phyloP scores from a whole-genome alignment of 1,140 invertebrate genomes.

The Radopholus similis region DNA sequence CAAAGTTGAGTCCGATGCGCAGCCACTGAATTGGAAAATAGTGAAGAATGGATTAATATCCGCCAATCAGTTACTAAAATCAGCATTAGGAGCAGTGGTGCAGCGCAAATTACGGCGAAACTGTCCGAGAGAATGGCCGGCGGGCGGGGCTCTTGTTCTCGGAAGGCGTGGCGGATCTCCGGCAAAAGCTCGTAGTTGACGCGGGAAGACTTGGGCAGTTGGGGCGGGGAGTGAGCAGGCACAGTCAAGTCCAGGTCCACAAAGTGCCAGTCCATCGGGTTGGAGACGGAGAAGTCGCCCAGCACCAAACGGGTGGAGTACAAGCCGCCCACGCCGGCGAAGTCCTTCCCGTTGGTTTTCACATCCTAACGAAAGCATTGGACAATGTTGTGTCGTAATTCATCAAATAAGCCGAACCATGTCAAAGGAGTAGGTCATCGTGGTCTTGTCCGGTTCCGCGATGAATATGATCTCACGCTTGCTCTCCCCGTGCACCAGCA shows the following conservation, averaged over 20 bases:
- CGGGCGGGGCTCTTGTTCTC: slow-evolving; percentile 83
- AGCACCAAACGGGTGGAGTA: slow-evolving; percentile 81
- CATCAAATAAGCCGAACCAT: slow-evolving; percentile 68
- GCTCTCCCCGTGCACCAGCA: slow-evolving; percentile 69
- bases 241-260: too few species aligned
- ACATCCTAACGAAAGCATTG: slow-evolving; percentile 69
- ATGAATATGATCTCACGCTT: slow-evolving; percentile 84
- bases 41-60: background rate
- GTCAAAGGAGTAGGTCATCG: slow-evolving; percentile 81
- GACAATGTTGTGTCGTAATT: background rate
- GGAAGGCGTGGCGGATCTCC: slow-evolving; percentile 76
- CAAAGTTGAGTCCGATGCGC: slow-evolving; percentile 80
- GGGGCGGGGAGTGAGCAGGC: too few species aligned
- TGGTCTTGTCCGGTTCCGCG: slow-evolving; percentile 76
- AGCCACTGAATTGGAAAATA: slow-evolving; percentile 69
- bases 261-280: slow-evolving; percentile 82
- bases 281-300: slow-evolving; percentile 82
- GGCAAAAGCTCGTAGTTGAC: slow-evolving; percentile 41
- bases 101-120: slow-evolving; percentile 77
- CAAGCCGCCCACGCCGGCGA: slow-evolving; percentile 72
- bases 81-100: slow-evolving; percentile 78
- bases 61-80: slow-evolving; percentile 66
- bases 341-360: slow-evolving; percentile 74
- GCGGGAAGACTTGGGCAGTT: slow-evolving; percentile 34
- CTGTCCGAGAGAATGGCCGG: slow-evolving; percentile 78